Evolutionary conservation across 2,888 invertebrate genomes (phyloP), one percentile per base, ranked within the genome.

Genomic region (Leptogaster cylindrica): DNA sequence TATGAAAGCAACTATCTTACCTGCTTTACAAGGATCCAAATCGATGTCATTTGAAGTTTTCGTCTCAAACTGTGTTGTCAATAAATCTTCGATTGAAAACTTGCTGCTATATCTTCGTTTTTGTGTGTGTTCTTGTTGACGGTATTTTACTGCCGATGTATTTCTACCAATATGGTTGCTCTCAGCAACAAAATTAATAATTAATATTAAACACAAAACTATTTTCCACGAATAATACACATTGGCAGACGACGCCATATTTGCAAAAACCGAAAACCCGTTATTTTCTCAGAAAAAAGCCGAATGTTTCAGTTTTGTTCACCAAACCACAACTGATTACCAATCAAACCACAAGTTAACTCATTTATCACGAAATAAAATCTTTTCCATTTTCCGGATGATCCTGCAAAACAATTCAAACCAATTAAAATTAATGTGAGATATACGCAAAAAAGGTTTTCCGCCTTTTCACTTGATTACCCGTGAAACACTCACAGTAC

Each of bases 21-120:
- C 90, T 78, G 92, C 90, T 85, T 93, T 93, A 82, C 93, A 93
- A 66, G 93, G 89, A 82, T 93, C 93, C 84, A 91, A 83, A 77
- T 93, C 90, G 71, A 90, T 81, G 78, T 93, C 93, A 71, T 85
- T 84, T 46, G 90, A 91, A 68, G 88, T 85, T 76, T 87, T 88
- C 70, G 83, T 83, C 48, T 89, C 87, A 75, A 89, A 92, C 72
- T 84, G 83, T 65, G 81, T 84, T 65, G 81, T 84, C 75, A 89
- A 78, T 72, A 92, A 81, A 76, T 92, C 88, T 23, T 90, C 88
- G 76, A 88, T 84, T 64, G 88, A 88, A 77, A 85, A 89, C 72
- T 79, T 79, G 74, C 79, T 79, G 65, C 73, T 76, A 73, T 78
- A 66, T 16, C 46, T 50, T 7, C 55, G 48, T 41, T 41, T 52